Base-by-base conservation (phyloP, 2,888 invertebrate genomes). In the Zhengitettix transpicula region DNA sequence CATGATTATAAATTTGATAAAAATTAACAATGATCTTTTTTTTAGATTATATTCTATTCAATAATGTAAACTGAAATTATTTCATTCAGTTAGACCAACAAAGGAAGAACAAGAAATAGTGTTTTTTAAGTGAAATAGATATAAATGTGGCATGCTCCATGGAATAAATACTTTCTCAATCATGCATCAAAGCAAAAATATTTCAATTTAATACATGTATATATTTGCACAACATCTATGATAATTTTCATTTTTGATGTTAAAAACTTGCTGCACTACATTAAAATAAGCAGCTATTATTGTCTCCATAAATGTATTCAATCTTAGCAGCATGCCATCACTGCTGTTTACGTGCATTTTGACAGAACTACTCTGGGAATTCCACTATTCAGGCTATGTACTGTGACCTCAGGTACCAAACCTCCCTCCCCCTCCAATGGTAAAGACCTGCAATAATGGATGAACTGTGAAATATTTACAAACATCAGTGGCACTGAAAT, bases 351-450 rank as follows among this genome's bases (percentile, higher is more conserved):
- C 47, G n/a, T 47, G 47, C 47, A 47, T 47, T 47, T 47, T 14
- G 47, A 47, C 47, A 47, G n/a, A 47, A 47, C 47, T 47, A 47
- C 47, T 47, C n/a, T n/a, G 12, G 47, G 47, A 47, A 47, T 47
- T 47, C 47, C 47, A 47, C 47, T 47, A 47, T 12, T 47, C 47
- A 47, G 47, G 47, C 47, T 47, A 47, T 47, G n/a, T 12, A 47
- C 14, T 47, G 47, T 47, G 55, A 55, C 55, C 55, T 55, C 17
- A n/a, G 17, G 55, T 55, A 55, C 41, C 41, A 55, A 40, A 40
- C 40, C n/a, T 55, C 41, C 55, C 55, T 55, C 55, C 40, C 55
- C n/a, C 55, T 55, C 41, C 55, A 55, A 55, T 55, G 55, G 41
- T 40, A n/a, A 40, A 40, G 55, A 40, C 55, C 40, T 55, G 55